Percentiles rank a stretch among this genome's conserved stretches.
These are phyloP conservation scores for Sicus ferrugineus DNA, from an alignment of 2,888 invertebrate species.

Conservation along the genomic window DNA sequence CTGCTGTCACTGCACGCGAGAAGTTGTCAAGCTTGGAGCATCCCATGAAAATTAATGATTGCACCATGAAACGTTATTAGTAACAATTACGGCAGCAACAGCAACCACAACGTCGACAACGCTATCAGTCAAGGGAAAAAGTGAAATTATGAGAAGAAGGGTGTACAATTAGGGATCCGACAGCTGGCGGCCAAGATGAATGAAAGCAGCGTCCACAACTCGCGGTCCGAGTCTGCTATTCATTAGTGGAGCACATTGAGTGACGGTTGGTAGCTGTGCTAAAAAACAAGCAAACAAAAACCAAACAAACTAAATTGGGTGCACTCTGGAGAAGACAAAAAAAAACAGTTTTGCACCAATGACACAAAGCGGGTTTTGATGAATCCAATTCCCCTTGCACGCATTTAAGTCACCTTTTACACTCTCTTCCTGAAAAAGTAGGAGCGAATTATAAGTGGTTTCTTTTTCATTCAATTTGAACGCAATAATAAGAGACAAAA, in stretches of 20 bases:
- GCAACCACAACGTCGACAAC: constrained; percentile 5
- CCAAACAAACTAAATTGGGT: neutral
- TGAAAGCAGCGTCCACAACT: constrained; percentile 3
- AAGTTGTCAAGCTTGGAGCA: neutral
- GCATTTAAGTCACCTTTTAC: neutral
- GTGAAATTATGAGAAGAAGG: no score
- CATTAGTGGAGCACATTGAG: constrained; percentile 5
- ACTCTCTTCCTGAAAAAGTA: neutral
- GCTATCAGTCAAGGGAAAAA: neutral
- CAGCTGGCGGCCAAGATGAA: neutral
- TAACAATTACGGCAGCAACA: constrained; percentile 34
- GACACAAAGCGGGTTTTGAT: neutral
- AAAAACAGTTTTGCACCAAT: constrained; percentile 6
- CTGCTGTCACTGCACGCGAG: neutral
- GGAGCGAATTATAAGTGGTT: neutral
- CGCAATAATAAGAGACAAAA: neutral
- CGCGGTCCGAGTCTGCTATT: neutral
- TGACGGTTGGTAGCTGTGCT: neutral
- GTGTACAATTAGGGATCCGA: no score
- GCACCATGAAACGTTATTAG: constrained; percentile 39
- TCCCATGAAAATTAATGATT: constrained; percentile 38
- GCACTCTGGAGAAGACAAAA: neutral
- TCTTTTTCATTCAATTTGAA: constrained; percentile 19
- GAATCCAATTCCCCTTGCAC: neutral
- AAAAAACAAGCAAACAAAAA: neutral